Base-by-base conservation (phyloP, 2,888 invertebrate genomes). In the Smittia sp. region DNA sequence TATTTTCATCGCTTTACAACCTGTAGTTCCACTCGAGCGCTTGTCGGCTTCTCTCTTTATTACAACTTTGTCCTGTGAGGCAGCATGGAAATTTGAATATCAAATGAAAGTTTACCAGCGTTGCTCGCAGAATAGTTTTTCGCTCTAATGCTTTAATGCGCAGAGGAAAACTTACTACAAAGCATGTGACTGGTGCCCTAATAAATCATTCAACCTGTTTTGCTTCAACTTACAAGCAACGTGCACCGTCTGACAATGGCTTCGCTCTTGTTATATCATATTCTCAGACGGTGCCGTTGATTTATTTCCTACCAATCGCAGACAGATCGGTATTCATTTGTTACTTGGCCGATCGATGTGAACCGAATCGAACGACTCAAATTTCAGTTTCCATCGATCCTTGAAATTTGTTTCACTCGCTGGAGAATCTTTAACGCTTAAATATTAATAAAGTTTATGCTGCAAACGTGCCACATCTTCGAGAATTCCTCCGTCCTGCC, bases 191-290 rank as follows among this genome's bases (percentile, higher is more conserved):
- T 25, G 11, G 7, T 22, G 15, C 13, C 22, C 20, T 38, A 32
- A 72, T 72, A 72, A 72, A 72, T 72, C 72, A 72, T 72, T 62
- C 62, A 62, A 25, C 72, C 54, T 38, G 46, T 46, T 46, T 46
- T n/a, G n/a, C 11, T 46, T 46, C 15, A 46, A 15, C 46, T 46
- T 15, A 46, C 46, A 46, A 32, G 32, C 32, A 32, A 6, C 46
- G 15, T n/a, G 46, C 46, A 46, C 46, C 4, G 13, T 46, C 15
- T 15, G 46, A 46, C 9, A 2, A 46, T n/a, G 13, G 15, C 46
- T 46, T 46, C 46, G 46, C n/a, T 13, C 46, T 46, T 46, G 32
- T 32, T 32, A 2, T 46, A 46, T 46, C 46, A n/a, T 46, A 46
- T 46, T 46, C 9, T 6, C 46, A 46, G 46, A 15, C 13, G 15